phyloP scores from a whole-genome alignment of 2,113 vertebrate species.

The Cariama cristata region DNA sequence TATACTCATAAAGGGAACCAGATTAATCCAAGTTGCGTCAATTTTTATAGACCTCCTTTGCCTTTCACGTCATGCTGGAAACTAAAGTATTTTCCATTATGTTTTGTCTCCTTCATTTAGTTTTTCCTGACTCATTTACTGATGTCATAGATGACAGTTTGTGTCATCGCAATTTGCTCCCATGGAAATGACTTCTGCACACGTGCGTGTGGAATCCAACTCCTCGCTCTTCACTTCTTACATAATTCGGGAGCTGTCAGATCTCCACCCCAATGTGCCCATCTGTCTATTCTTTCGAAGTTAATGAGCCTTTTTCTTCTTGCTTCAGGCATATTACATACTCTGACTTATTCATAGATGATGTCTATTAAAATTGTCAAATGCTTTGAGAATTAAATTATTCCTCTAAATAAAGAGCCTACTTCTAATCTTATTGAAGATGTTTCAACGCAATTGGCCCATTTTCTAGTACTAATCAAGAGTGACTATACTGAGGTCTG shows the following conservation, averaged over 20 bases:
- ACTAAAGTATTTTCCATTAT: not conserved
- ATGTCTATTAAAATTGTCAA: slow-evolving; percentile 46
- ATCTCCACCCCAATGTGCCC: not conserved
- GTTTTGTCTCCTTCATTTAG: not conserved
- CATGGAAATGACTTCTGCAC: slow-evolving; percentile 14
- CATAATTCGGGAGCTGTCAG: not conserved
- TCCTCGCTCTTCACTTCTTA: not conserved
- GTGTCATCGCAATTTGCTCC: slow-evolving; percentile 33
- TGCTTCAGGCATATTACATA: not conserved
- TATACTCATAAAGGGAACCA: fast-evolving
- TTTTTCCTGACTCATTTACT: not conserved
- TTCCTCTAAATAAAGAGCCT: slow-evolving; percentile 5
- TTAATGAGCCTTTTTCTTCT: slow-evolving; percentile 9
- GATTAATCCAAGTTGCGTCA: not conserved
- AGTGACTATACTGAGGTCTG: not conserved
- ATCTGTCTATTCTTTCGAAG: slow-evolving; percentile 8
- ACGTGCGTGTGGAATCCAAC: fast-evolving
- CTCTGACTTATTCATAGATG: slow-evolving; percentile 9
- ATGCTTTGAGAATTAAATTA: slow-evolving; percentile 14
- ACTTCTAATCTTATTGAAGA: not conserved
- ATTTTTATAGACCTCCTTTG: not conserved
- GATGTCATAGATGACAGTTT: slow-evolving; percentile 19
- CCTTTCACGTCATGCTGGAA: not conserved
- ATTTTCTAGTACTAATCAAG: not conserved
- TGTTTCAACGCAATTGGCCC: not conserved